Evolutionary conservation across 2,113 vertebrate species (phyloP).

Genomic region (Geococcyx californianus): DNA sequence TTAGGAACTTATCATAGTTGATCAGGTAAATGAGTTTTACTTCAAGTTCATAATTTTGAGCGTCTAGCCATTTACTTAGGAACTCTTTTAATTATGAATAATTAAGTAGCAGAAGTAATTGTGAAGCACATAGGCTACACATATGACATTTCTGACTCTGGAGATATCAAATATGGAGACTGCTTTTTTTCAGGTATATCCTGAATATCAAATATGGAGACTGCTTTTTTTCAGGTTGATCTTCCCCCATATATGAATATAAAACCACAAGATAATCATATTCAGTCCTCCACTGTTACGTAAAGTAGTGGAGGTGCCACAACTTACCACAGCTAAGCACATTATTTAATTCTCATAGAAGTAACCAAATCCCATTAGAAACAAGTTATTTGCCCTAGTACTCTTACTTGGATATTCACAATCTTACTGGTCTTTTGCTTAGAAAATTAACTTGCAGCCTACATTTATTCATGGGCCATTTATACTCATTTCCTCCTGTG

Average conservation of each 20-base stretch:
- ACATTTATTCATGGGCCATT: conserved; percentile 29
- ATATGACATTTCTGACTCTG: background rate
- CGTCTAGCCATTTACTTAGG: background rate
- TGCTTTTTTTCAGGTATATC: too few relatives aligned
- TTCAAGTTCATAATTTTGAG: background rate
- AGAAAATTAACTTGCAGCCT: background rate
- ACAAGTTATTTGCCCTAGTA: background rate
- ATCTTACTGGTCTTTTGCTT: background rate
- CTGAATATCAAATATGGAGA: background rate
- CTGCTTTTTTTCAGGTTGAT: background rate
- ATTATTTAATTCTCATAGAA: background rate
- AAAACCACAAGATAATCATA: background rate
- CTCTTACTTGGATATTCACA: background rate
- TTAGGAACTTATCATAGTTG: background rate
- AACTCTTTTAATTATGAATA: background rate
- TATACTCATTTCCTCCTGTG: background rate
- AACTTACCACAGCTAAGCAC: background rate
- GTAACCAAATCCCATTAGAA: background rate
- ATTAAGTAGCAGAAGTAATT: background rate
- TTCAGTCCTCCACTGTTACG: background rate
- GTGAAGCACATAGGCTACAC: background rate
- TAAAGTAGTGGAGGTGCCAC: background rate
- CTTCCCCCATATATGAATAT: background rate
- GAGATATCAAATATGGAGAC: background rate
- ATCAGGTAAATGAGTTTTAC: background rate